Conservation (phyloP, 2,888 invertebrate species). For the Tethea ocularis region DNA sequence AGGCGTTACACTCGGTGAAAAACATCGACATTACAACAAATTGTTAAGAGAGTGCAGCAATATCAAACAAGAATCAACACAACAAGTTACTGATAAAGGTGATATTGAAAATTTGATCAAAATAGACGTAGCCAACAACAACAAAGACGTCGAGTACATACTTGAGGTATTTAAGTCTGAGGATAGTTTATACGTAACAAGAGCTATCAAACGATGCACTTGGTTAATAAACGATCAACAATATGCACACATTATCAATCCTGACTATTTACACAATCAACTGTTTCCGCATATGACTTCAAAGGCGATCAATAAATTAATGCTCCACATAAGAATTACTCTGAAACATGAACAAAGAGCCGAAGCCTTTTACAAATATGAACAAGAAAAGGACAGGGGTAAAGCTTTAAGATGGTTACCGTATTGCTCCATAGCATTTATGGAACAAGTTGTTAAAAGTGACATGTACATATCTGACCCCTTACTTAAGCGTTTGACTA, state of each 20-base stretch:
- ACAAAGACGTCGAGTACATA: slow-evolving; percentile 55
- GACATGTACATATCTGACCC: slow-evolving; percentile 35
- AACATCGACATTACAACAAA: slow-evolving; percentile 55
- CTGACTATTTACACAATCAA: slow-evolving; percentile 49
- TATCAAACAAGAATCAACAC: slow-evolving; percentile 22
- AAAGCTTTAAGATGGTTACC: slow-evolving; percentile 63
- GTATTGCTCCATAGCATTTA: slow-evolving; percentile 55
- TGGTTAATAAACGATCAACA: slow-evolving; percentile 61
- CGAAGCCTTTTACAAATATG: slow-evolving; percentile 56
- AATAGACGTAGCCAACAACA: slow-evolving; percentile 59
- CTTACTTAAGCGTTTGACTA: slow-evolving; percentile 54
- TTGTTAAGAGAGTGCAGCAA: slow-evolving; percentile 38
- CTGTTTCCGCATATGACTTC: slow-evolving; percentile 59
- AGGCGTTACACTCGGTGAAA: slow-evolving; percentile 54
- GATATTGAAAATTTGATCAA: slow-evolving; percentile 59
- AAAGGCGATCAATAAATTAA: slow-evolving; percentile 56
- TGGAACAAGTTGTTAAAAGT: slow-evolving; percentile 46
- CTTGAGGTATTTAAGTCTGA: slow-evolving; percentile 54
- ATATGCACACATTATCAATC: slow-evolving; percentile 59
- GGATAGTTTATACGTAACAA: slow-evolving; percentile 62
- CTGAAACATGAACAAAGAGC: slow-evolving; percentile 56
- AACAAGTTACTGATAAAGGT: slow-evolving; percentile 36
- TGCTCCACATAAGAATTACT: slow-evolving; percentile 51
- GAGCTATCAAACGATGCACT: slow-evolving; percentile 50
- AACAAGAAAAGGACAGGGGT: slow-evolving; percentile 34